Evolutionary conservation across 1,140 invertebrate species (phyloP).

Genomic region (Atta texana): DNA sequence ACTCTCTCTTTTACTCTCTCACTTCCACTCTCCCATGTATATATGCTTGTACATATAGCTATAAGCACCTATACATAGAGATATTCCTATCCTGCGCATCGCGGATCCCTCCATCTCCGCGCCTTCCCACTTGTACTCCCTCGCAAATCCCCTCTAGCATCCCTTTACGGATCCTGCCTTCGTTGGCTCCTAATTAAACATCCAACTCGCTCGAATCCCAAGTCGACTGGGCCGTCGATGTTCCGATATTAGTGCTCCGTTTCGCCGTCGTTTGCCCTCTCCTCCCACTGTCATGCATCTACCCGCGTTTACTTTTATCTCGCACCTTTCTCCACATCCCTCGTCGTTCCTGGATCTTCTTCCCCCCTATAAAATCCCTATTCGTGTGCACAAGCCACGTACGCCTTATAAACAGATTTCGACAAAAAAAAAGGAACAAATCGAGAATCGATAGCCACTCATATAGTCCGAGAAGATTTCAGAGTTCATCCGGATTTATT

Average conservation of each 20-base stretch:
- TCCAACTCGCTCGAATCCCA: slow-evolving; percentile 83
- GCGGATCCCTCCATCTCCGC: slow-evolving; percentile 66
- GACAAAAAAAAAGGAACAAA: slow-evolving; percentile 61
- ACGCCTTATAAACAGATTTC: slow-evolving; percentile 79
- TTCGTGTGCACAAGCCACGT: slow-evolving; percentile 69
- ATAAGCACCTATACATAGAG: slow-evolving; percentile 34
- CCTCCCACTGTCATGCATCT: slow-evolving; percentile 58
- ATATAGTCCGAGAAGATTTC: slow-evolving; percentile 40
- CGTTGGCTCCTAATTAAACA: slow-evolving; percentile 86
- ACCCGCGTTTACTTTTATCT: slow-evolving; percentile 63
- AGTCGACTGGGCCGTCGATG: slow-evolving; percentile 84
- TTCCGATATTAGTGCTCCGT: slow-evolving; percentile 85
- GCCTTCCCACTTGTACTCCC: slow-evolving; percentile 40
- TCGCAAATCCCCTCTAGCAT: slow-evolving; percentile 44
- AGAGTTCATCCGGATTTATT: background rate
- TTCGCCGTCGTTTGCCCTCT: slow-evolving; percentile 64
- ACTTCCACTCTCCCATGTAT: background rate
- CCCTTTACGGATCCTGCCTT: slow-evolving; percentile 67
- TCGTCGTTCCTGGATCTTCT: slow-evolving; percentile 42
- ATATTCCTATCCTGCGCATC: slow-evolving; percentile 72
- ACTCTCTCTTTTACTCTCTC: slow-evolving; percentile 33
- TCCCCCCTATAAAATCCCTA: slow-evolving; percentile 53
- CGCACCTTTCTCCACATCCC: slow-evolving; percentile 57
- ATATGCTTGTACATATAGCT: background rate
- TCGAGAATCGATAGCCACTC: slow-evolving; percentile 30